Conservation (phyloP, 2,797 vertebrate species). For the Staurois parvus region DNA sequence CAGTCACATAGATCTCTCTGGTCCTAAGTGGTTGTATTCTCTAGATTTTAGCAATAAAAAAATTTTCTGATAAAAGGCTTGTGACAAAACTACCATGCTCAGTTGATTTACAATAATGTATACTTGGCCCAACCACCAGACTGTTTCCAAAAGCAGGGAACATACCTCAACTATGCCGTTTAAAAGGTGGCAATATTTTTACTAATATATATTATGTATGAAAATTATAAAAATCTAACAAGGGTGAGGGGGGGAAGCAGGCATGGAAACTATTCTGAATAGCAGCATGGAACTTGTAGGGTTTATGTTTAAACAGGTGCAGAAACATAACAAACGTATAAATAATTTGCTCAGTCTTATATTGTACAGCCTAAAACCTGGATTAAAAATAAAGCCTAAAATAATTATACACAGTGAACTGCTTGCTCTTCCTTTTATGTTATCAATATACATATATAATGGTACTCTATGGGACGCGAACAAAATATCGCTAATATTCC, state of each 20-base stretch:
- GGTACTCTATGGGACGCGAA: slow-evolving; percentile 73
- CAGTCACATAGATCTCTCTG: too few relatives aligned
- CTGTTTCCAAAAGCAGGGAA: too few relatives aligned
- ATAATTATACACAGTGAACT: slow-evolving; percentile 78
- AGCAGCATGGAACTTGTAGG: slow-evolving; percentile 77
- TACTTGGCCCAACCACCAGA: slow-evolving; percentile 13
- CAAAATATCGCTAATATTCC: slow-evolving; percentile 66
- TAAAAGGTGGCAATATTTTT: slow-evolving; percentile 70
- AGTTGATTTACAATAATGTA: slow-evolving; percentile 39
- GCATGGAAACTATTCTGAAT: too few relatives aligned
- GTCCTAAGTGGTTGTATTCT: slow-evolving; percentile 32
- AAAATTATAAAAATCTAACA: slow-evolving; percentile 76
- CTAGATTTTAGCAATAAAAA: slow-evolving; percentile 66
- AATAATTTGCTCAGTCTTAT: slow-evolving; percentile 21
- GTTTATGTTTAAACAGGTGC: slow-evolving; percentile 67
- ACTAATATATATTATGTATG: slow-evolving; percentile 66
- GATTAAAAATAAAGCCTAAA: slow-evolving; percentile 79
- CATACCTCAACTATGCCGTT: slow-evolving; percentile 64
- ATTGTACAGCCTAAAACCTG: slow-evolving; percentile 69
- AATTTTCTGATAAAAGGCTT: slow-evolving; percentile 68
- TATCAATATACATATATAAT: slow-evolving; percentile 71
- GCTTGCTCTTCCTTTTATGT: slow-evolving; percentile 69
- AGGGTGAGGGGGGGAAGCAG: slow-evolving; percentile 76
- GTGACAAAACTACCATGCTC: slow-evolving; percentile 29
- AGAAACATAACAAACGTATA: slow-evolving; percentile 64